A percentile compares a stretch with the other conserved stretches of the same genome.
phyloP scores from a whole-genome alignment of 2,888 invertebrate species.

The Drosophila helvetica region DNA sequence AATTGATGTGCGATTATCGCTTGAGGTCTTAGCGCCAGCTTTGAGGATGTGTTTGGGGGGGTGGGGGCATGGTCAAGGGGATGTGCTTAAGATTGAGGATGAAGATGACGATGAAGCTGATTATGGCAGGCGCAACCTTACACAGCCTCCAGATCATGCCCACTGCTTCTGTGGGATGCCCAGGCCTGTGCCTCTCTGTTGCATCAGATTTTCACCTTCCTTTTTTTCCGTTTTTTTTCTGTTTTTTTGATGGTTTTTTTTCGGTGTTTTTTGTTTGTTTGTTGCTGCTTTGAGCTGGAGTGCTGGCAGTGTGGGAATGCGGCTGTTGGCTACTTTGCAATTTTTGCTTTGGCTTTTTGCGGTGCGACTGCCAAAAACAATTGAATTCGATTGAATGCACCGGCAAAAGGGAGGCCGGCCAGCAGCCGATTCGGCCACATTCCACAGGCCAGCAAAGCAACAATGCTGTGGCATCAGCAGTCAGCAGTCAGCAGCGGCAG shows the following conservation, averaged over 20 bases:
- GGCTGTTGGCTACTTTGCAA: conserved; percentile 71
- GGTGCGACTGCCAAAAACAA: conserved; percentile 81
- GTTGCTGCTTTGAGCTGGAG: conserved; percentile 16
- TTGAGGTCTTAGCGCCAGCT: conserved; percentile 77
- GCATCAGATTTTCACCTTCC: conserved; percentile 1
- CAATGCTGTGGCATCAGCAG: conserved; percentile 30
- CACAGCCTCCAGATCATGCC: conserved; percentile 48
- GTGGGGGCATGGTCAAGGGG: neutral
- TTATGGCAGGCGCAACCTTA: conserved; percentile 54
- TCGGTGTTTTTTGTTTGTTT: conserved; percentile 1
- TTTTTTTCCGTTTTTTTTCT: conserved; percentile 18
- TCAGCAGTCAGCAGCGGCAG: conserved; percentile 35
- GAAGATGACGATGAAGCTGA: conserved; percentile 29
- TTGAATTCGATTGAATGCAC: conserved; percentile 83
- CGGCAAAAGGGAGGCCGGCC: conserved; percentile 65
- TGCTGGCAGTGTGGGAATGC: conserved; percentile 75
- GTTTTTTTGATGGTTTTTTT: conserved; percentile 2
- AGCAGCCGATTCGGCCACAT: conserved; percentile 61
- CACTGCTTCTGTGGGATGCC: conserved; percentile 44
- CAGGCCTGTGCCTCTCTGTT: neutral
- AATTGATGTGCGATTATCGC: conserved; percentile 81
- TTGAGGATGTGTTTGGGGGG: conserved; percentile 38
- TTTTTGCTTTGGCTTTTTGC: conserved; percentile 57
- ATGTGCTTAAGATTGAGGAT: conserved; percentile 2
- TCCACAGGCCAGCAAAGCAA: conserved; percentile 69